Conservation (phyloP, 2,113 vertebrate species). For the Ia io region DNA sequence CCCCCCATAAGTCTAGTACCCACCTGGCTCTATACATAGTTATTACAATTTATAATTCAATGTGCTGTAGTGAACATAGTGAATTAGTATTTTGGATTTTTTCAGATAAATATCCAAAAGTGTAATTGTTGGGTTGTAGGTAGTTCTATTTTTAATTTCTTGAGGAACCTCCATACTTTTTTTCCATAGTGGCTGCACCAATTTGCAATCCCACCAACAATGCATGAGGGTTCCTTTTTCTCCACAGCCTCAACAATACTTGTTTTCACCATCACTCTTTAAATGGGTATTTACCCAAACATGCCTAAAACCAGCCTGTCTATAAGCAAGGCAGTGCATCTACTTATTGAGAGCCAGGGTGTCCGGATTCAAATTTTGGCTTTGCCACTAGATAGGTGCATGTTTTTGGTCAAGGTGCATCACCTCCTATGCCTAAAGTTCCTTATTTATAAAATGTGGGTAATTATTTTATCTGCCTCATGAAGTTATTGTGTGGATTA, state of each 20-base stretch:
- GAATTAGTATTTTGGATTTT: not conserved
- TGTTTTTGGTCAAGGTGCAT: not conserved
- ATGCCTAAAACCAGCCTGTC: not conserved
- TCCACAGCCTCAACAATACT: not conserved
- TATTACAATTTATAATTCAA: not conserved
- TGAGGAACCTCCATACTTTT: not conserved
- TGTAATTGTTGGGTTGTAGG: not conserved
- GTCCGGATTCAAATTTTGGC: not conserved
- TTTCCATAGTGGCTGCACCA: not conserved
- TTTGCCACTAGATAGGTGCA: not conserved
- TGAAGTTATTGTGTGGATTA: slow-evolving; percentile 9
- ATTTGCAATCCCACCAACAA: not conserved
- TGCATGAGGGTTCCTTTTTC: not conserved
- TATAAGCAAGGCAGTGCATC: not conserved
- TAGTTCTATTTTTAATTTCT: not conserved
- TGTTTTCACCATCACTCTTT: not conserved
- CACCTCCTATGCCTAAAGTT: not conserved
- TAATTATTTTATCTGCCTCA: not conserved
- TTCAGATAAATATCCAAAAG: not conserved
- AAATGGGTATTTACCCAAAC: not conserved
- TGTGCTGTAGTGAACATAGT: not conserved
- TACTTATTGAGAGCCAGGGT: not conserved
- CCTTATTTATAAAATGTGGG: slow-evolving; percentile 12
- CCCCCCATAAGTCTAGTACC: not conserved
- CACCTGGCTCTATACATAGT: not conserved